Evolutionary conservation across 2,113 vertebrate species (phyloP), one percentile per base, ranked within the genome.

Genomic region (Marmota monax): DNA sequence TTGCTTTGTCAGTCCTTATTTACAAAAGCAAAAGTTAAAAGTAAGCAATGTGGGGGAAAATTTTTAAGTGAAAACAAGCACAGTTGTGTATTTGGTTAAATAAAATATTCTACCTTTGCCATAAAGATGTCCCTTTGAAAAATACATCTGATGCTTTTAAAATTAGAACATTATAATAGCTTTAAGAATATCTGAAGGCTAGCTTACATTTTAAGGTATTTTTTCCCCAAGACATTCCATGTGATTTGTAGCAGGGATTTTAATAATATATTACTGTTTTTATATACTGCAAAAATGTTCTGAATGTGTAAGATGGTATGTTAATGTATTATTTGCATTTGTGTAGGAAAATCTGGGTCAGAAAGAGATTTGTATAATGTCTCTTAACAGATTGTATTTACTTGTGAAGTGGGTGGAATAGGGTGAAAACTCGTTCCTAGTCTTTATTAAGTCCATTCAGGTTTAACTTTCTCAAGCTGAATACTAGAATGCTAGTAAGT

Each of bases 11-110:
- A 77, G 67, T 37, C 25, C 8, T 73, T 96, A 74, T 69, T 96
- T 92, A 87, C 37, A 88, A 48, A 76, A 23, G 25, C 3, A 42
- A 92, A 67, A 85, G 7, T 80, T 39, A 86, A 32, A 96, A 61
- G 34, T 42, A 97, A 92, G 29, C 37, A 82, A 88, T 20, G 77
- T 85, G n/a, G 77, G 58, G 9, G 61, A 92, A 63, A 73, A 32
- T 20, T 74, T 74, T 90, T 84, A 92, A 94, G 39, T 84, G 14
- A 39, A 96, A 78, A 90, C 17, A 91, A 93, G n/a, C 79, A 94
- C n/a, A 88, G 76, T 20, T 97, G 72, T 78, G 0, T 23, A 25
- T 80, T 65, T 92, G 53, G 53, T 63, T 95, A 83, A 97, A 94
- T 87, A 82, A 79, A 86, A 91, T n/a, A 65, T 77, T 61, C 37